Evolutionary conservation across 2,113 vertebrate genomes (phyloP), one percentile per base, ranked within the genome.

Genomic region (Tachuris rubrigastra): DNA sequence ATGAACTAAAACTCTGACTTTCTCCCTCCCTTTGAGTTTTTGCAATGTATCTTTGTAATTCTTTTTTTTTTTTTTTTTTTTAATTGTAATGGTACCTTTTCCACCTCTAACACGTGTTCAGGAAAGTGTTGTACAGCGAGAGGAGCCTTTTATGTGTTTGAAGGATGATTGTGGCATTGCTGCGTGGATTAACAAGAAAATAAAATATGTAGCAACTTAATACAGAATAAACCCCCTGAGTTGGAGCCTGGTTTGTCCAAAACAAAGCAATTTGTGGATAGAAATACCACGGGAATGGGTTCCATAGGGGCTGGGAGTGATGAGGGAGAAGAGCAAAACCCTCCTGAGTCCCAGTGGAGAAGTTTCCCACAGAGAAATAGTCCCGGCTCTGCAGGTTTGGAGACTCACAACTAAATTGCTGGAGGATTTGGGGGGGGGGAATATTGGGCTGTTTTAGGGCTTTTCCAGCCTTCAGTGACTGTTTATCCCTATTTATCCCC

Each of bases 31-130:
- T 58, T 8, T 24, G 27, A 52, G 14, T 73, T 69, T 86, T 94
- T 41, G 35, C 59, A 13, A 89, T 14, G 46, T 30, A 7, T 39
- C 91, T 92, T 74, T 59, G 59, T 69, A 47, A 33, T 17, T 50
- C 31, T 37, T 31, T 42, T 44, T 19, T 19, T 18, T 44, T 19
- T 19, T 67, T 23, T 41, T 11, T 31, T n/a, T n/a, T 22, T 23
- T 24, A 9, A 60, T 71, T 62, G 66, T 59, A 28, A 82, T 89
- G 96, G 95, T 96, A 93, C 93, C 74, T 91, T 93, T 78, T 75
- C 75, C 81, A 47, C 39, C 46, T 78, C 67, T 89, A 67, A 75
- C 42, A 30, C 2, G 0, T 1, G 4, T 81, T 62, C 2, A 7
- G 47, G 85, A 15, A 74, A 78, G 68, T 8, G 9, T 55, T 74